Conservation (phyloP, 1,140 invertebrate genomes). For the Drosophila littoralis region DNA sequence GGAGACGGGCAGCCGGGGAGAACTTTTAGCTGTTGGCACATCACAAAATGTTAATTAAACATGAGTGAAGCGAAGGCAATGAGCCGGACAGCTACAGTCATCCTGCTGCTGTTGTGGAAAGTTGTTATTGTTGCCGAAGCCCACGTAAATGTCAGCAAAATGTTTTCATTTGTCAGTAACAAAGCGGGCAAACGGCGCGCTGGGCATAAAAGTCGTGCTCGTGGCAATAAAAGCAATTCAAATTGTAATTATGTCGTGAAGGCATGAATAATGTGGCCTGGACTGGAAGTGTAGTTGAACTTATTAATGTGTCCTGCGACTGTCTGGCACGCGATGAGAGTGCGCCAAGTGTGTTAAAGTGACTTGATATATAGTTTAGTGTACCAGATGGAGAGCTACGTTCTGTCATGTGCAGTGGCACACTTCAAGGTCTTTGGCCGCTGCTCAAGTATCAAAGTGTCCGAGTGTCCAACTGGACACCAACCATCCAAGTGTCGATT, state of each 20-base stretch:
- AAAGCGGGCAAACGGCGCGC: constrained; percentile 59
- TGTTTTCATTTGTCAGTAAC: constrained; percentile 80
- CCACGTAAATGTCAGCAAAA: constrained; percentile 74
- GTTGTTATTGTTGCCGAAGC: constrained; percentile 22
- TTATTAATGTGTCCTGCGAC: constrained; percentile 72
- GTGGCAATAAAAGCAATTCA: constrained; percentile 77
- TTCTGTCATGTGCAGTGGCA: constrained; percentile 50
- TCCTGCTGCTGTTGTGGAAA: constrained; percentile 15
- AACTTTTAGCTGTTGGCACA: constrained; percentile 45
- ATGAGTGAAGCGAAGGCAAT: constrained; percentile 56
- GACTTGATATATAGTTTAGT: constrained; percentile 16
- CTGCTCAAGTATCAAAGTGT: constrained; percentile 53
- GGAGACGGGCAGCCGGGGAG: background rate
- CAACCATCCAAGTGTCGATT: constrained; percentile 17
- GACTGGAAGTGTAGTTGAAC: constrained; percentile 75
- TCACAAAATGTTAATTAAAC: constrained; percentile 76
- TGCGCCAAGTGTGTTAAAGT: constrained; percentile 27
- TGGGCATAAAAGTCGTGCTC: constrained; percentile 55
- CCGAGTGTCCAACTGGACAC: constrained; percentile 26
- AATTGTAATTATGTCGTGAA: constrained; percentile 79
- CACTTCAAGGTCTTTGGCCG: constrained; percentile 44
- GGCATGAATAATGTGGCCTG: constrained; percentile 79
- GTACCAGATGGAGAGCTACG: constrained; percentile 39
- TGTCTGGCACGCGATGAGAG: constrained; percentile 56
- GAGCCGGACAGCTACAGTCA: constrained; percentile 30